These are phyloP conservation scores for Drosophila borborema DNA, from an alignment of 2,888 invertebrate species.

Conservation along the genomic window DNA sequence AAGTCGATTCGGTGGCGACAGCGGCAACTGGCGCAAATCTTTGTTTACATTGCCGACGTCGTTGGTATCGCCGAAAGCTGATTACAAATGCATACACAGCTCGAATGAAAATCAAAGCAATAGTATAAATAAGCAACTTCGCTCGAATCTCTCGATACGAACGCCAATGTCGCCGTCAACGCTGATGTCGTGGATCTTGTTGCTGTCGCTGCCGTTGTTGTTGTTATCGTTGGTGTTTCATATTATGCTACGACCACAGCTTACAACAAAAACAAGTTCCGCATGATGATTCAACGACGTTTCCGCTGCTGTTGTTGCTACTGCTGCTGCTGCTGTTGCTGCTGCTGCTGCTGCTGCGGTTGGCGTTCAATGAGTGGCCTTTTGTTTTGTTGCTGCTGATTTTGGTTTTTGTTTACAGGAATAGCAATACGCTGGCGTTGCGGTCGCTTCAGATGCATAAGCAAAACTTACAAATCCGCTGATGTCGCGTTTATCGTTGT, in stretches of 20 bases:
- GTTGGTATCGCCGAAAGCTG: constrained; percentile 35
- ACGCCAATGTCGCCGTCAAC: constrained; percentile 6
- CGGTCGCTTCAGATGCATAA: not conserved
- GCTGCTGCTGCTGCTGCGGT: not conserved
- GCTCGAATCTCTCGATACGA: constrained; percentile 23
- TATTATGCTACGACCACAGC: constrained; percentile 42
- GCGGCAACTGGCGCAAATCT: constrained; percentile 44
- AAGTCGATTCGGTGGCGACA: constrained; percentile 5
- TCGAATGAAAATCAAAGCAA: constrained; percentile 29
- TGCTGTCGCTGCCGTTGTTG: constrained; percentile 6
- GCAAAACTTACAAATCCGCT: constrained; percentile 42
- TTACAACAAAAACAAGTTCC: constrained; percentile 70
- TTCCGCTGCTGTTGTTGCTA: constrained; percentile 52
- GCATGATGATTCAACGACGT: constrained; percentile 73
- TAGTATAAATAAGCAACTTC: constrained; percentile 20
- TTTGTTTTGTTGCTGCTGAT: constrained; percentile 43
- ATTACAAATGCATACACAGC: constrained; percentile 40
- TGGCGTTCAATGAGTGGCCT: constrained; percentile 38
- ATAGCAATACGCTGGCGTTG: constrained; percentile 26
- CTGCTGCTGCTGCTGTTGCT: not conserved
- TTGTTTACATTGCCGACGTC: constrained; percentile 63
- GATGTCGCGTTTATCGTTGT: constrained; percentile 13
- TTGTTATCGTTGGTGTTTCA: constrained; percentile 30
- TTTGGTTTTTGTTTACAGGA: constrained; percentile 60
- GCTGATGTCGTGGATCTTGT: constrained; percentile 15